Percentiles rank a stretch among this genome's conserved stretches.
These are phyloP conservation scores for Hemitrygon akajei DNA, from an alignment of 2,797 vertebrate genomes.

Conservation along the genomic window DNA sequence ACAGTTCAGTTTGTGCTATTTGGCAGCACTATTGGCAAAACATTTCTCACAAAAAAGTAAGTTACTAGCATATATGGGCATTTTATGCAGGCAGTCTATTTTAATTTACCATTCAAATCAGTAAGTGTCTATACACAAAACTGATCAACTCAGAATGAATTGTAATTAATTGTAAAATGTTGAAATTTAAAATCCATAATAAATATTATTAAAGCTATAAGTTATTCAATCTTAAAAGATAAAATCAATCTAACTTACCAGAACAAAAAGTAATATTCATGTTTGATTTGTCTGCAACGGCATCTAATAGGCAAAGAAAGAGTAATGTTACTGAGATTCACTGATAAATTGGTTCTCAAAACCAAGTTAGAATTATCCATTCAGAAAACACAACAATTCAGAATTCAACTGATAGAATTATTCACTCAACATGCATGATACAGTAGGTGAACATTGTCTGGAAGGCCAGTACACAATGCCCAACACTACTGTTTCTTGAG, in stretches of 20 bases:
- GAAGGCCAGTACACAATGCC: too few species aligned
- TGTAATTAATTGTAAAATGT: neutral
- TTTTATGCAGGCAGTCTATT: neutral
- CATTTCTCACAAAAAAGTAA: neutral
- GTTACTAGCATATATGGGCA: neutral
- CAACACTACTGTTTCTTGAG: too few species aligned
- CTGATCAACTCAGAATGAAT: neutral
- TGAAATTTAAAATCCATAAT: neutral
- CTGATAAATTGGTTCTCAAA: neutral
- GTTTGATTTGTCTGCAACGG: conserved; percentile 65
- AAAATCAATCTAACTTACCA: conserved; percentile 60
- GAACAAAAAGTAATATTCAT: conserved; percentile 86
- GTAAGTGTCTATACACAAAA: too few species aligned
- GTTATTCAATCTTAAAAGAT: conserved; percentile 39
- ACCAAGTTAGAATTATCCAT: neutral
- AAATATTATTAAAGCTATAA: neutral
- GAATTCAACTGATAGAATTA: neutral
- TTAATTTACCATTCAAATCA: neutral
- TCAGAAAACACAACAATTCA: neutral
- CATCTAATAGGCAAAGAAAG: conserved; percentile 57
- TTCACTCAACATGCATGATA: neutral
- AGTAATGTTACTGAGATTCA: neutral
- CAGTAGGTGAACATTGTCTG: too few species aligned
- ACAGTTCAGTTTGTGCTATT: neutral
- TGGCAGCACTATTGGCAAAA: neutral